Percentiles rank a stretch among this genome's conserved stretches.
Evolutionary conservation across 2,113 vertebrate genomes (phyloP).

Genomic region (Lates calcarifer): DNA sequence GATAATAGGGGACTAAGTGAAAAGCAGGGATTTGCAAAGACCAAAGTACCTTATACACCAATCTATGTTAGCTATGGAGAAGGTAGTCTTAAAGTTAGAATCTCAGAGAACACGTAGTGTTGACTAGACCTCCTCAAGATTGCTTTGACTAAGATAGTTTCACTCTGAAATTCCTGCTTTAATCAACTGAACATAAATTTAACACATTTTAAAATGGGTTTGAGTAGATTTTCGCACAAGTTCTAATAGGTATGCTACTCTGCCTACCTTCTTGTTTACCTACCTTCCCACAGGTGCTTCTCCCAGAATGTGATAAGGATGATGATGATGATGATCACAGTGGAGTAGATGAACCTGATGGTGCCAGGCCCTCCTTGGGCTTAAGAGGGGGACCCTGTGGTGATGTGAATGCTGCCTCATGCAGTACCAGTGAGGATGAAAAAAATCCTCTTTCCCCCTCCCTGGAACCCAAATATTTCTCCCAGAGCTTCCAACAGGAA

Average conservation of each 20-base stretch:
- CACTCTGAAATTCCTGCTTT: neutral
- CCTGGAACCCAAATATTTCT: conserved; percentile 85
- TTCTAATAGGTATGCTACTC: neutral
- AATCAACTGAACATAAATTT: neutral
- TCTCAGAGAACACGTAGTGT: neutral
- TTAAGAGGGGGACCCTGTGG: conserved; percentile 72
- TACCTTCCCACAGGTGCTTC: conserved; percentile 36
- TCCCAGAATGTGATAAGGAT: conserved; percentile 43
- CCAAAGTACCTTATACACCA: neutral
- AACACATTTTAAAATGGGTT: neutral
- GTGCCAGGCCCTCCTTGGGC: conserved; percentile 54
- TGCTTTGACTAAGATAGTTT: neutral
- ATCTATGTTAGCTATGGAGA: neutral
- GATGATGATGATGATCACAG: conserved; percentile 43
- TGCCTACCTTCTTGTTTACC: neutral
- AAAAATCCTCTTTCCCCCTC: conserved; percentile 64
- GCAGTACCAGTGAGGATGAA: conserved; percentile 61
- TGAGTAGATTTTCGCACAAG: neutral
- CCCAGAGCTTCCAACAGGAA: conserved; percentile 81
- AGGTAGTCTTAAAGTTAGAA: neutral
- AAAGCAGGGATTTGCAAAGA: neutral
- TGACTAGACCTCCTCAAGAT: neutral
- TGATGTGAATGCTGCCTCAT: conserved; percentile 39
- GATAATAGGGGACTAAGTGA: neutral
- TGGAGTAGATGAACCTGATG: conserved; percentile 62